Percentiles rank a stretch among this genome's conserved stretches.
Conservation (phyloP, 2,113 vertebrate species). For the Podiceps cristatus region DNA sequence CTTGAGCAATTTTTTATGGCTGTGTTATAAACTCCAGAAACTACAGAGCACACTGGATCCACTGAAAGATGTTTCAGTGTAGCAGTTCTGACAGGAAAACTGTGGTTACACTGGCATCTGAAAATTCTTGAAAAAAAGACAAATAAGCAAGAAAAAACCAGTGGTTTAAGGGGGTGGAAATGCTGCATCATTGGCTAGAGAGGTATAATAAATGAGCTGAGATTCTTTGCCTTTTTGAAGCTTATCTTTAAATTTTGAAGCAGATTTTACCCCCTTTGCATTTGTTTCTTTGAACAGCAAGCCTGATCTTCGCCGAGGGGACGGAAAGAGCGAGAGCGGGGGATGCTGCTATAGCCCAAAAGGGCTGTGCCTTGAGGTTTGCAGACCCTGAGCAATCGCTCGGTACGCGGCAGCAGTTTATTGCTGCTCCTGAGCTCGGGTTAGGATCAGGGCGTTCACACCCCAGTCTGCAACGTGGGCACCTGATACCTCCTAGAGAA, state of each 20-base stretch:
- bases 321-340: background rate
- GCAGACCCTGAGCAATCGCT: background rate
- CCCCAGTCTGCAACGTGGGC: rapidly evolving
- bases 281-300: constrained; percentile 8
- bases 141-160: constrained; percentile 28
- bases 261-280: background rate
- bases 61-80: constrained; percentile 46
- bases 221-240: constrained; percentile 32
- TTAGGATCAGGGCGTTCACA: background rate
- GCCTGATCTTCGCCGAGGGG: background rate
- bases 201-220: constrained; percentile 7
- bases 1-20: constrained; percentile 78
- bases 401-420: rapidly evolving
- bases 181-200: background rate
- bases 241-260: constrained; percentile 29
- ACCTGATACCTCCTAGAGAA: background rate
- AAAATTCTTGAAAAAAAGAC: constrained; percentile 23
- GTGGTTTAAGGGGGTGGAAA: constrained; percentile 28
- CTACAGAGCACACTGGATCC: constrained; percentile 43
- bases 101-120: background rate
- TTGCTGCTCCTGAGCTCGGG: background rate
- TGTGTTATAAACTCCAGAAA: constrained; percentile 71
- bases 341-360: background rate
- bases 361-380: background rate
- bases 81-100: constrained; percentile 59